Percentiles rank a stretch among this genome's conserved stretches.
phyloP scores from a whole-genome alignment of 2,888 invertebrate species.

The Eristalinus aeneus region DNA sequence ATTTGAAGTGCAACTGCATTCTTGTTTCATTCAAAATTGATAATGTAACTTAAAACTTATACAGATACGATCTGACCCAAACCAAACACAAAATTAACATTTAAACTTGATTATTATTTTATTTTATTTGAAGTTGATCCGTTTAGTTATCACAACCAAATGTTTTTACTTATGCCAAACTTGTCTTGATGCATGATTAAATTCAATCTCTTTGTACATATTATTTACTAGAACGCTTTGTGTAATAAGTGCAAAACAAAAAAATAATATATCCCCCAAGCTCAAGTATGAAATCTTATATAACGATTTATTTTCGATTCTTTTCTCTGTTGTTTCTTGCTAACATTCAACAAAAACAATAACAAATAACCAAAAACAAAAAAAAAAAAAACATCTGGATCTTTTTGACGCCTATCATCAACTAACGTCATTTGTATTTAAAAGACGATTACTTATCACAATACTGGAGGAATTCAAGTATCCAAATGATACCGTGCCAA shows the following conservation, averaged over 20 bases:
- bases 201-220: not conserved
- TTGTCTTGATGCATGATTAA: not conserved
- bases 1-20: conserved; percentile 2
- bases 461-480: conserved; percentile 47
- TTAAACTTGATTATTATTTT: conserved; percentile 26
- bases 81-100: not conserved
- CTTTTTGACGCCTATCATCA: not conserved
- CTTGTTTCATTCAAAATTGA: conserved; percentile 50
- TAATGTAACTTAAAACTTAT: not conserved
- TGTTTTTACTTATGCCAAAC: conserved; percentile 32
- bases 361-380: too few relatives aligned
- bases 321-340: conserved; percentile 46
- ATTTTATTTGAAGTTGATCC: conserved; percentile 1
- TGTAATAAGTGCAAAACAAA: not conserved
- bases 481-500: conserved; percentile 73
- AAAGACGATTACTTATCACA: conserved; percentile 44
- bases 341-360: conserved; percentile 8
- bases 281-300: not conserved
- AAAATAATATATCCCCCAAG: not conserved
- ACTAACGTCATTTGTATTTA: not conserved
- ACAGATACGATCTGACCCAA: not conserved
- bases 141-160: conserved; percentile 33
- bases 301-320: conserved; percentile 29
- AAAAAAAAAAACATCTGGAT: not conserved
- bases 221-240: not conserved